These are phyloP conservation scores for Erebia ligea DNA, from an alignment of 2,888 invertebrate genomes.

Conservation along the genomic window DNA sequence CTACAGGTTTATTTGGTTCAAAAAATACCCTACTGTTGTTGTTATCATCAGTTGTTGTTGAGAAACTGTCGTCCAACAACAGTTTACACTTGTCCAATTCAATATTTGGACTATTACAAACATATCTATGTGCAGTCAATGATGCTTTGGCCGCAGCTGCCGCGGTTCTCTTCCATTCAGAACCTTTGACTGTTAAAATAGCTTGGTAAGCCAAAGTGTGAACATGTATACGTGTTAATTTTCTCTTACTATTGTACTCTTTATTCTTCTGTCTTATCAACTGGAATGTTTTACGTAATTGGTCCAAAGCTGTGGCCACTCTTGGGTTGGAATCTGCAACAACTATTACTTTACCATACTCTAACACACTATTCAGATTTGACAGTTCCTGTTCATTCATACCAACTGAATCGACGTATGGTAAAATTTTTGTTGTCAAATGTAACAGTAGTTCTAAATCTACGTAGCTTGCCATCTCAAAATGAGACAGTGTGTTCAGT, in stretches of 20 bases:
- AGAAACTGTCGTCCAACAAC: conserved; percentile 92
- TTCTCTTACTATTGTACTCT: conserved; percentile 73
- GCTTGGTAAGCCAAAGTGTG: conserved; percentile 95
- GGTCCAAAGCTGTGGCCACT: conserved; percentile 90
- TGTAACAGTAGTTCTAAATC: conserved; percentile 87
- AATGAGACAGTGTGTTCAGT: conserved; percentile 86
- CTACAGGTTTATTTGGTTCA: conserved; percentile 88
- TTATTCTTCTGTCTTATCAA: conserved; percentile 74
- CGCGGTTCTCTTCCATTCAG: conserved; percentile 89
- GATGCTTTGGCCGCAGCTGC: conserved; percentile 93
- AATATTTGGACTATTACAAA: conserved; percentile 87
- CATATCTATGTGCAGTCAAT: conserved; percentile 91
- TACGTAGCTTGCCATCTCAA: conserved; percentile 94
- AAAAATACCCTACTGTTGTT: conserved; percentile 84
- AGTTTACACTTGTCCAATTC: conserved; percentile 77
- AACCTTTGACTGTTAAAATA: conserved; percentile 86
- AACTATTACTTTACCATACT: conserved; percentile 87
- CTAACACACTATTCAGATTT: conserved; percentile 88
- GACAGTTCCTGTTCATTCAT: conserved; percentile 95
- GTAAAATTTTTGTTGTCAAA: conserved; percentile 86
- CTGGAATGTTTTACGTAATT: conserved; percentile 88
- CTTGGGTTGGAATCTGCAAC: conserved; percentile 91
- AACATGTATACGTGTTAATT: conserved; percentile 90
- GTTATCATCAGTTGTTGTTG: conserved; percentile 85
- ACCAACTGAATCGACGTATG: conserved; percentile 91